Evolutionary conservation across 1,140 invertebrate species (phyloP), one percentile per base, ranked within the genome.

Genomic region (Nixonia krombeini): DNA sequence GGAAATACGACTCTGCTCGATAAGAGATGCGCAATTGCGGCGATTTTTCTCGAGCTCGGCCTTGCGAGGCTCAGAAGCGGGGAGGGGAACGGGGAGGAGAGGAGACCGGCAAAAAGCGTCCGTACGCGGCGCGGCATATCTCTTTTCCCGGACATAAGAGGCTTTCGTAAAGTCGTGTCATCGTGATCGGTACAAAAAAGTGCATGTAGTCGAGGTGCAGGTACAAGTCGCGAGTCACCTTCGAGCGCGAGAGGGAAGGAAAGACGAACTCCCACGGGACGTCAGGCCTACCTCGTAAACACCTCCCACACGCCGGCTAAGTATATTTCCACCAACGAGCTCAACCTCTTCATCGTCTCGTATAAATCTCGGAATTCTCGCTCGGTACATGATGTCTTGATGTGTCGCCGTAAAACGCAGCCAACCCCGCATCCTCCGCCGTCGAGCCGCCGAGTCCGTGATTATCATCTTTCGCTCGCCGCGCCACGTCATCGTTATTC

Each of bases 231-330:
- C 57, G 31, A 35, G 29, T 56, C 44, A 55, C 37, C 44, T 53
- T 66, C 50, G 53, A 44, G 33, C 55, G n/a, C n/a, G 62, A 33
- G 33, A 6, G 10, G 8, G 53, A 52, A 67, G 51, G 56, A 61
- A 56, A 50, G 25, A 21, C 35, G 35, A 5, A 51, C 51, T 67
- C 56, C 64, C 50, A 67, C 56, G 57, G 46, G 52, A 62, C 46
- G 64, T 61, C 56, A 35, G 44, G 64, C 46, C 64, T 61, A 51
- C 52, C 51, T 67, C 64, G 47, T 67, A 67, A 67, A 67, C 57
- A 67, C 57, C 50, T 56, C 65, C 57, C 57, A 68, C 65, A 25
- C 65, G 25, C 23, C 50, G 35, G 23, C 63, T 49, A 66, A 66
- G 63, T 66, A 59, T 59, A 59, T 45, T 62, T 62, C 37, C 35